Evolutionary conservation across 2,113 vertebrate genomes (phyloP).

Genomic region (Menura novaehollandiae): DNA sequence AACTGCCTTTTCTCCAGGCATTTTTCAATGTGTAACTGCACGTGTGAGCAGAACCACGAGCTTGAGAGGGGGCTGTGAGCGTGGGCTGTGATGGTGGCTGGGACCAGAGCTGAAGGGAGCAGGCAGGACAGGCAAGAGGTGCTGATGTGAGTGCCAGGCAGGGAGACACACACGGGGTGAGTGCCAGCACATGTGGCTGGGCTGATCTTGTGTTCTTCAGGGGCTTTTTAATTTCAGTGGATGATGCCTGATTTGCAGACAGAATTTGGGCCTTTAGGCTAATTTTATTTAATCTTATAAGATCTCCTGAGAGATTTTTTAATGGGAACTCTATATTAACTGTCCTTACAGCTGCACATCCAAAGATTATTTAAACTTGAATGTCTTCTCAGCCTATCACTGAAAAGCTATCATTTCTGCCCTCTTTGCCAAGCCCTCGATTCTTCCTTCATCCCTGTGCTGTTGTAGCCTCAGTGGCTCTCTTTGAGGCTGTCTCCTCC

Average conservation of each 20-base stretch:
- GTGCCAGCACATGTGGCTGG: fast-evolving
- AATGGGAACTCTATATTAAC: not conserved
- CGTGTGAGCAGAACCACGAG: not conserved
- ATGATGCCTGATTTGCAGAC: not conserved
- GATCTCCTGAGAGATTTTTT: constrained; percentile 6
- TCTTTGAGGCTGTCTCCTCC: not conserved
- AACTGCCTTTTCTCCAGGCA: not conserved
- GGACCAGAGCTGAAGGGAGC: not conserved
- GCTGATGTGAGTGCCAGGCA: fast-evolving
- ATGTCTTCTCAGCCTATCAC: not conserved
- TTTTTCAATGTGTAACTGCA: fast-evolving
- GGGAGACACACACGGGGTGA: fast-evolving
- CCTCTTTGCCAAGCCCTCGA: not conserved
- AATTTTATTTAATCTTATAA: constrained; percentile 28
- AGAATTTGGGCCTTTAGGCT: constrained; percentile 14
- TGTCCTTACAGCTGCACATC: not conserved
- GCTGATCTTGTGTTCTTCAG: not conserved
- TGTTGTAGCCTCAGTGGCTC: not conserved
- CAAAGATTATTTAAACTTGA: constrained; percentile 4
- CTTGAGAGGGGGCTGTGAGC: too few species aligned
- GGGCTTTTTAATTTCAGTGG: not conserved
- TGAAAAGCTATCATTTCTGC: not conserved
- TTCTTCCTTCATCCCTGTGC: not conserved
- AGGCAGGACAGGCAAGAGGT: not conserved
- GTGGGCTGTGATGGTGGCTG: fast-evolving